Conservation (phyloP, 1,140 invertebrate genomes). For the Pseudoatta argentina region DNA sequence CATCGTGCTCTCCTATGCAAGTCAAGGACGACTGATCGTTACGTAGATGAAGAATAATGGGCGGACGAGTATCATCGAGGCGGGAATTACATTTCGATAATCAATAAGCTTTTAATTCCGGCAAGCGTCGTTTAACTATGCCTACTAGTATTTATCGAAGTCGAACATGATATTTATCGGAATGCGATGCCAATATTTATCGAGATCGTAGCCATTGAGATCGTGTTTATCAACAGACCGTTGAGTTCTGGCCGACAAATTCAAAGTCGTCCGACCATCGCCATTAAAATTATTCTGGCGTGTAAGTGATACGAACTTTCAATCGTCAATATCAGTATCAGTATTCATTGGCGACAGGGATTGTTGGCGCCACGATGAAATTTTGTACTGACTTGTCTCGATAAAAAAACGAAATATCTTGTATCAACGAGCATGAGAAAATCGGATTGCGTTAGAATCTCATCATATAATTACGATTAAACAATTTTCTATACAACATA, state of each 20-base stretch:
- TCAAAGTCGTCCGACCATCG: constrained; percentile 50
- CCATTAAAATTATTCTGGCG: constrained; percentile 22
- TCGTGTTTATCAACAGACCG: constrained; percentile 15
- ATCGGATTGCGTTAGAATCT: neutral
- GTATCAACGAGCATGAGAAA: neutral
- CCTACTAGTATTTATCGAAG: constrained; percentile 58
- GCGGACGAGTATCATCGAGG: constrained; percentile 18
- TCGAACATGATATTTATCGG: constrained; percentile 62
- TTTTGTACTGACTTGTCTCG: neutral
- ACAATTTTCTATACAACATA: neutral
- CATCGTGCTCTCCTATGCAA: constrained; percentile 32
- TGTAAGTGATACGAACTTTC: constrained; percentile 36
- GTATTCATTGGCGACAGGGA: neutral
- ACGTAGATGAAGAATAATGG: constrained; percentile 25
- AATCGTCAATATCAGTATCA: neutral
- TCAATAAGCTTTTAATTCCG: constrained; percentile 64
- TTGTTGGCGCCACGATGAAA: neutral
- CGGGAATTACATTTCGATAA: constrained; percentile 59
- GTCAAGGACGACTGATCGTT: constrained; percentile 24
- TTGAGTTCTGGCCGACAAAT: neutral
- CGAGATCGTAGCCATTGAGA: constrained; percentile 7
- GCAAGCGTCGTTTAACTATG: constrained; percentile 53
- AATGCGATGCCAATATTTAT: constrained; percentile 27
- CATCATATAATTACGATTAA: neutral
- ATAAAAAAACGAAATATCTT: constrained; percentile 7